A percentile compares a stretch with the other conserved stretches of the same genome.
Evolutionary conservation across 2,797 vertebrate species (phyloP).

Genomic region (Tadarida brasiliensis): DNA sequence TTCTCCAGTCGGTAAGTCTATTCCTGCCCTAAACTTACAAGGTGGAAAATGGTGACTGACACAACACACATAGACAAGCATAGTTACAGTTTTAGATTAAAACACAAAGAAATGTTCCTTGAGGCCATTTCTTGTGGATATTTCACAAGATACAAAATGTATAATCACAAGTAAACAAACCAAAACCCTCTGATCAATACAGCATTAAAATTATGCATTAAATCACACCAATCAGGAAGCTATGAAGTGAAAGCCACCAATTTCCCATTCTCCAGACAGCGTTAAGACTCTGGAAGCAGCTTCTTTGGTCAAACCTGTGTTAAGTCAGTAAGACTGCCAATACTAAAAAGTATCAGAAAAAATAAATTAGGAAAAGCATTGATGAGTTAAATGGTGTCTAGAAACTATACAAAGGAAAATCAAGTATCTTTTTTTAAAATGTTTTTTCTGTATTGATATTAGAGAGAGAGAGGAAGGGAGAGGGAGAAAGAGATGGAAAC

Average conservation of each 20-base stretch:
- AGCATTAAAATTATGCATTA: slow-evolving; percentile 1
- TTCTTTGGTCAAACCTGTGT: background rate
- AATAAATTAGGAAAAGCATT: background rate
- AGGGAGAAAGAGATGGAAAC: too few species aligned
- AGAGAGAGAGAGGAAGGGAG: too few species aligned
- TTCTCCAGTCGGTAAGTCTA: background rate
- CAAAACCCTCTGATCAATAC: background rate
- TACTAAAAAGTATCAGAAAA: slow-evolving; percentile 26
- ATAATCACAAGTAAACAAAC: slow-evolving; percentile 28
- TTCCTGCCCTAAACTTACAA: background rate
- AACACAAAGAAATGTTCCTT: background rate
- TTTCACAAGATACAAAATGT: background rate
- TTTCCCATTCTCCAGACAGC: background rate
- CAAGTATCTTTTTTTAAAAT: background rate
- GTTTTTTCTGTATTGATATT: too few species aligned
- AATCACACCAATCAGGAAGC: background rate
- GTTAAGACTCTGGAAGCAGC: background rate
- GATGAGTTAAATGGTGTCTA: background rate
- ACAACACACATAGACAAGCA: background rate
- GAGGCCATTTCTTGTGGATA: background rate
- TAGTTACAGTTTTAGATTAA: slow-evolving; percentile 21
- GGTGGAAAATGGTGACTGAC: slow-evolving; percentile 32
- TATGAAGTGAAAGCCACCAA: slow-evolving; percentile 16
- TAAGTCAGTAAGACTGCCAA: background rate
- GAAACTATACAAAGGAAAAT: slow-evolving; percentile 25